Evolutionary conservation across 2,888 invertebrate genomes (phyloP).

Genomic region (Notodonta ziczac): DNA sequence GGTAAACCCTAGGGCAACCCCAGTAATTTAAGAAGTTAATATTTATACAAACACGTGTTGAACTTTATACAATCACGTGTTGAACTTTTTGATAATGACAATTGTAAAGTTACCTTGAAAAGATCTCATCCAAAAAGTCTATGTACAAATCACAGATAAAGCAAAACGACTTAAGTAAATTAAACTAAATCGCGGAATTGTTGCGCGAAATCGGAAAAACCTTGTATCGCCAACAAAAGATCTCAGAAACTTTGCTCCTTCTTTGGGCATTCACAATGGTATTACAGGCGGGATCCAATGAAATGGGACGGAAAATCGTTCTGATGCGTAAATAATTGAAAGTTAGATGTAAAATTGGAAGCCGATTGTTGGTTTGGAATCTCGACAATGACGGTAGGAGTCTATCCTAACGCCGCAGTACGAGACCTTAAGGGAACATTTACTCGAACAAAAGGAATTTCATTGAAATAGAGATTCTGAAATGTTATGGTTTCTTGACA

Average conservation of each 20-base stretch:
- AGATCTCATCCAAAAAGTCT: background rate
- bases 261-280: slow-evolving; percentile 56
- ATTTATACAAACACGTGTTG: no score
- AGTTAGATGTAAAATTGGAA: slow-evolving; percentile 57
- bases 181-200: slow-evolving; percentile 21
- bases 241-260: slow-evolving; percentile 48
- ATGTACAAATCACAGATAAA: background rate
- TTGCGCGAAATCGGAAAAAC: slow-evolving; percentile 40
- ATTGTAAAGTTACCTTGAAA: no score
- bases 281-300: slow-evolving; percentile 57
- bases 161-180: slow-evolving; percentile 15
- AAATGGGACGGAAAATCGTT: slow-evolving; percentile 64
- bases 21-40: no score
- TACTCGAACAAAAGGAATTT: background rate
- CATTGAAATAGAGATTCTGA: background rate
- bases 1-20: no score
- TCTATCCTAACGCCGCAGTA: slow-evolving; percentile 14
- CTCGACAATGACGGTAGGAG: slow-evolving; percentile 18
- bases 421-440: slow-evolving; percentile 9
- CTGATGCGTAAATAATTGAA: slow-evolving; percentile 68
- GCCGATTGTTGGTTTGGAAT: slow-evolving; percentile 47
- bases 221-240: slow-evolving; percentile 49
- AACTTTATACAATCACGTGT: no score
- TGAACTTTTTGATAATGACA: no score
- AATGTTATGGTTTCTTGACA: no score